phyloP scores from a whole-genome alignment of 2,888 invertebrate species.

The Tachystola acroxantha region DNA sequence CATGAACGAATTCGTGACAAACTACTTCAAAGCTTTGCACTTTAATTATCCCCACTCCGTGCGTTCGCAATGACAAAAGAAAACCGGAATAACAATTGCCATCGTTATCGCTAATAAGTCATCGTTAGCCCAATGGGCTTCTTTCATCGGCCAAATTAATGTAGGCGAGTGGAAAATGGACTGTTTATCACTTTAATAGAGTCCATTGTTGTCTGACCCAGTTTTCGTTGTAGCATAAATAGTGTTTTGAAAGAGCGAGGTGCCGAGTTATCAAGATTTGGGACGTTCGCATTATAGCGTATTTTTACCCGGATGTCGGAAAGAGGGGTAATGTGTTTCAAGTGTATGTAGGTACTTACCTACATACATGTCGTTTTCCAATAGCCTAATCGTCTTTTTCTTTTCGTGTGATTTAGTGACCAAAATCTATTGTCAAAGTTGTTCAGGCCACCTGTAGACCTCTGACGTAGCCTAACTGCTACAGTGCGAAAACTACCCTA shows the following conservation, averaged over 20 bases:
- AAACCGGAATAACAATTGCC: slow-evolving; percentile 40
- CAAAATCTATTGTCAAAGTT: no score
- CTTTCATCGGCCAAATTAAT: slow-evolving; percentile 42
- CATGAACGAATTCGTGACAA: no score
- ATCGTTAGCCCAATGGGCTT: slow-evolving; percentile 56
- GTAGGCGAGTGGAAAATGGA: slow-evolving; percentile 34
- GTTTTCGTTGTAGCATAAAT: slow-evolving; percentile 19
- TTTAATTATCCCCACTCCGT: background rate
- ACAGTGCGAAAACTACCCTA: no score
- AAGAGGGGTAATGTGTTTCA: no score
- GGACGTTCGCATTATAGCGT: no score
- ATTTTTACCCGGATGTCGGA: no score
- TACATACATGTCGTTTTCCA: no score
- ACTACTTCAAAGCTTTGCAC: background rate
- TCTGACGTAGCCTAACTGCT: no score
- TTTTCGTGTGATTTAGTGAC: no score
- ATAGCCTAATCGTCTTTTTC: no score
- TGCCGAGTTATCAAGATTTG: slow-evolving; percentile 6
- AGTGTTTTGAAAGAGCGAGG: slow-evolving; percentile 11
- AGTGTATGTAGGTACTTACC: no score
- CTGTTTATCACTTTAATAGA: slow-evolving; percentile 30
- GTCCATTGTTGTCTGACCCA: slow-evolving; percentile 31
- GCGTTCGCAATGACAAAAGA: slow-evolving; percentile 6
- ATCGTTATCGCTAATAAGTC: slow-evolving; percentile 59
- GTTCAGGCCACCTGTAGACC: no score